phyloP scores from a whole-genome alignment of 2,113 vertebrate genomes.

The Charina bottae region DNA sequence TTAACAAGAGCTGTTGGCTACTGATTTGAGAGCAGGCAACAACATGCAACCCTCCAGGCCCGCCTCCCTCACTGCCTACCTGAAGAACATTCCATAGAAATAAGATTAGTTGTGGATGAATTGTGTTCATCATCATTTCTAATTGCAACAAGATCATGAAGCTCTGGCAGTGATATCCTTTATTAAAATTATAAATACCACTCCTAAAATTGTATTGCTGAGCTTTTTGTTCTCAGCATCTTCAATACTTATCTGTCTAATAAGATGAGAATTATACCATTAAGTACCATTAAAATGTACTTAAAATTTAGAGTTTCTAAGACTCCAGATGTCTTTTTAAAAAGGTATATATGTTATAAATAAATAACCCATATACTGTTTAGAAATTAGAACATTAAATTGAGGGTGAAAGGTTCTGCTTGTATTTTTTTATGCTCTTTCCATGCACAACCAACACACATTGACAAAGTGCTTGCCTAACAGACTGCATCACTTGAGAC shows the following conservation, averaged over 20 bases:
- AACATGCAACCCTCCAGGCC: neutral
- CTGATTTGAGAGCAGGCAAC: neutral
- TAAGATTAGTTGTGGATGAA: neutral
- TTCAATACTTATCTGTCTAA: neutral
- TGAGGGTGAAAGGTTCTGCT: neutral
- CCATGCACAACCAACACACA: neutral
- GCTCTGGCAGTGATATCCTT: neutral
- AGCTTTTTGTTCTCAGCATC: neutral
- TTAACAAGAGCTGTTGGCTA: neutral
- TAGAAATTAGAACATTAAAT: neutral
- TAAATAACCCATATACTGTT: neutral
- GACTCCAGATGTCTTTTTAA: neutral
- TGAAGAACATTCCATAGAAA: neutral
- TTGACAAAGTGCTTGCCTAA: conserved; percentile 55
- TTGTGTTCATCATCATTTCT: neutral
- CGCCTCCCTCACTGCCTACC: neutral
- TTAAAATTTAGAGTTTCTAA: neutral
- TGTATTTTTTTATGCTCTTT: neutral
- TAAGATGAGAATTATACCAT: neutral
- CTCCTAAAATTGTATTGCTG: neutral
- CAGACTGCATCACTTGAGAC: conserved; percentile 56
- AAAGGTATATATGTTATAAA: neutral
- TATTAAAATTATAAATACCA: neutral
- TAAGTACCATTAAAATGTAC: neutral
- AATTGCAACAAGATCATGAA: neutral